Conservation (phyloP, 2,113 vertebrate species). For the Catharus bicknelli region DNA sequence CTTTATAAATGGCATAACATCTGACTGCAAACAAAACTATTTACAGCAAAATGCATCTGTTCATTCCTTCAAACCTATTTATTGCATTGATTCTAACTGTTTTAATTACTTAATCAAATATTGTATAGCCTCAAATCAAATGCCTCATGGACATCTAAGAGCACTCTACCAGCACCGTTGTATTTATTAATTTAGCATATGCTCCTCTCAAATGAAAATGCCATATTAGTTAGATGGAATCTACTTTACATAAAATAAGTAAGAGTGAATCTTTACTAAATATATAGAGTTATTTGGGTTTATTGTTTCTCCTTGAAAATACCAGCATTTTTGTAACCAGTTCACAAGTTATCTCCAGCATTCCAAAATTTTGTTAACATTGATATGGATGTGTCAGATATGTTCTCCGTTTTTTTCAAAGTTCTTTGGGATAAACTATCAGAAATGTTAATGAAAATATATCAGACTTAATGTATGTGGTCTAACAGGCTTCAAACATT, state of each 20-base stretch:
- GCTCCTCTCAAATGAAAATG: background rate
- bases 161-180: background rate
- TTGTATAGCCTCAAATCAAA: slow-evolving; percentile 4
- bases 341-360: background rate
- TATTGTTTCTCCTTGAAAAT: background rate
- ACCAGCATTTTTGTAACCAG: background rate
- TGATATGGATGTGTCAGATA: background rate
- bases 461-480: background rate
- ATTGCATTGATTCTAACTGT: background rate
- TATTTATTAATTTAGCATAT: slow-evolving; percentile 39
- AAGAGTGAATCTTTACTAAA: background rate
- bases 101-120: slow-evolving; percentile 42
- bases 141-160: background rate
- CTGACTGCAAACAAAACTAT: slow-evolving; percentile 6
- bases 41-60: background rate
- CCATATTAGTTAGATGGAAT: background rate
- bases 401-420: background rate
- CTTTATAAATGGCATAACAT: background rate
- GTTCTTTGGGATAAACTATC: background rate
- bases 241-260: background rate
- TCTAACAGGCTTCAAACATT: background rate
- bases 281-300: background rate
- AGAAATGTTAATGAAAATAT: background rate
- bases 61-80: slow-evolving; percentile 22
- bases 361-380: background rate